Percentiles rank a stretch among this genome's conserved stretches.
phyloP scores from a whole-genome alignment of 1,140 invertebrate genomes.

The Drosophila nigrodunni region DNA sequence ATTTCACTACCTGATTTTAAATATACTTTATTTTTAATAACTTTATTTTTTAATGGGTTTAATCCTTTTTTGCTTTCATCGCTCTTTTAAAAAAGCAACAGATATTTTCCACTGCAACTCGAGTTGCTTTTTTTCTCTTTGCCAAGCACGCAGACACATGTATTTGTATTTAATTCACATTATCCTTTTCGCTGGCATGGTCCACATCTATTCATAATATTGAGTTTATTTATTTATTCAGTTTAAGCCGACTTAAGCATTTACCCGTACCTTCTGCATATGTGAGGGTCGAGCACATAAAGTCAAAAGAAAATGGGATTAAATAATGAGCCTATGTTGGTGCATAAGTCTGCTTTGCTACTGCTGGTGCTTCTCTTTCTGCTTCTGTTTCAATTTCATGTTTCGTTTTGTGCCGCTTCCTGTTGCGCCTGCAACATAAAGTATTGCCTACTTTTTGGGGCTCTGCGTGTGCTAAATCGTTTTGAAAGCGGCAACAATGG shows the following conservation, averaged over 20 bases:
- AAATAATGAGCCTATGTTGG: slow-evolving; percentile 5
- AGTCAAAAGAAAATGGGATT: slow-evolving; percentile 40
- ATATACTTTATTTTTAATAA: no score
- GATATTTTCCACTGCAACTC: not conserved
- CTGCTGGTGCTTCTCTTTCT: not conserved
- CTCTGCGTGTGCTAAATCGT: slow-evolving; percentile 36
- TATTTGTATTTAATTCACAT: slow-evolving; percentile 11
- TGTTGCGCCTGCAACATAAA: slow-evolving; percentile 10
- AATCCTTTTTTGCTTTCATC: not conserved
- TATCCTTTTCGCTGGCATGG: not conserved
- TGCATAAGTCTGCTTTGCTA: not conserved
- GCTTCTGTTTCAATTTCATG: not conserved
- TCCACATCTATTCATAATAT: slow-evolving; percentile 29
- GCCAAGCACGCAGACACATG: no score
- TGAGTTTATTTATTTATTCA: slow-evolving; percentile 35
- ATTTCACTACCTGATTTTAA: no score
- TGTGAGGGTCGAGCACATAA: not conserved
- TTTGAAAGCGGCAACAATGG: slow-evolving; percentile 33
- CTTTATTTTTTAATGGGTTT: no score
- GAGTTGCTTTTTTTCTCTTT: not conserved
- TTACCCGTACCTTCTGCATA: slow-evolving; percentile 1
- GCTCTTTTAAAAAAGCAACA: not conserved
- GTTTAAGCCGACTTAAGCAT: slow-evolving; percentile 27
- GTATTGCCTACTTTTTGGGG: slow-evolving; percentile 44
- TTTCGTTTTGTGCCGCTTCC: not conserved